Evolutionary conservation across 2,797 vertebrate genomes (phyloP), one percentile per base, ranked within the genome.

Genomic region (Silurus lanzhouensis): DNA sequence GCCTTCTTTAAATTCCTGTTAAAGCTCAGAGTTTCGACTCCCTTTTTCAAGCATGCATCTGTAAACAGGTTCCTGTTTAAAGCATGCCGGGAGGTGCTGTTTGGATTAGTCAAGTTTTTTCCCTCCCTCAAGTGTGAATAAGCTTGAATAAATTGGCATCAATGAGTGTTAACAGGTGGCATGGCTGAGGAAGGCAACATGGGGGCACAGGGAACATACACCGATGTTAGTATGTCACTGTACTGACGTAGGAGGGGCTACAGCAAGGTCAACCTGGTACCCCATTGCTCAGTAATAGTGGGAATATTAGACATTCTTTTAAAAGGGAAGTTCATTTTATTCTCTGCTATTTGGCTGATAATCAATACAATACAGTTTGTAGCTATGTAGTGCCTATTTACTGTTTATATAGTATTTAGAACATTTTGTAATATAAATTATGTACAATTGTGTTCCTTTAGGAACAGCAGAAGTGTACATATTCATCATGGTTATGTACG

Each of bases 31-130:
- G 55, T 61, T 83, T 67, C 22, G 48, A 25, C 19, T n/a, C n/a
- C 19, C 55, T 19, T 31, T 57, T 61, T 57, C 6, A 14, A 55
- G 20, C 20, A 7, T 68, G 83, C 48, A 60, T 44, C 48, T 84
- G 76, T 84, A 80, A 74, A 67, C 78, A 81, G 74, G 80, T 67
- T 72, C 27, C 76, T 75, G 68, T 81, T 81, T 71, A 25, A 86
- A 46, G 14, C 64, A 46, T 44, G 6, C 2, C 9, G 76, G 77
- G 81, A 75, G 79, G 22, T 77, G 72, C 64, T 87, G 87, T 82
- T 84, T 64, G 46, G 38, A 64, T 74, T 20, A 60, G 70, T 22
- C 25, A 48, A 87, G 80, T 46, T n/a, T 67, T 64, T 84, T 86
- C 80, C 79, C 52, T 83, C 79, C 52, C 2, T 63, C 25, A 60